Evolutionary conservation across 2,113 vertebrate genomes (phyloP), one percentile per base, ranked within the genome.

Genomic region (Anoura caudifer): DNA sequence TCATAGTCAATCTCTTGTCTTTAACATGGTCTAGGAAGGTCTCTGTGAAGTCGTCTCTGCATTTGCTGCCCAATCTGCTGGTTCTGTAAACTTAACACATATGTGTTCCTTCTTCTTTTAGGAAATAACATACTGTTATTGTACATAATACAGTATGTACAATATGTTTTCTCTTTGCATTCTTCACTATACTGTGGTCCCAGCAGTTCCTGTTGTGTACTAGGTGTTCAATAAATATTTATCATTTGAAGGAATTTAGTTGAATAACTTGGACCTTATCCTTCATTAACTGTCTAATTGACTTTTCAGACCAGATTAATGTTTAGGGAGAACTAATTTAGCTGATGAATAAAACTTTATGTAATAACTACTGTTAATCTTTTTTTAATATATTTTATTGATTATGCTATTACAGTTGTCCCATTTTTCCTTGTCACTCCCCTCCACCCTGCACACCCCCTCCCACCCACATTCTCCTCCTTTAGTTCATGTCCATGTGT

Each of bases 271-370:
- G 28, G 33, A 20, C 19, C 2, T 72, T 94, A 70, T 59, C 41
- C 26, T 91, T 92, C 7, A 69, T 12, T 96, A 95, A 82, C 15
- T 92, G 36, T 67, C 36, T 92, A 7, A 54, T 80, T 77, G 63
- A 84, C 26, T 80, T 91, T 94, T 93, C 83, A 89, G 33, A 91
- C 28, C 26, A 95, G 72, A 43, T 81, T 85, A 88, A 45, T 92
- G n/a, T 81, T 90, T 85, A 63, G 61, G 82, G 36, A 33, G 28
- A 90, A 61, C 26, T 89, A 73, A 54, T 89, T 88, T 84, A 73
- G 61, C 19, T 93, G 20, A 81, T 90, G 12, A 94, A 24, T 90
- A 92, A 89, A 95, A 94, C 43, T 90, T 87, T 54, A 83, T 65
- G 26, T 95, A 75, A 36, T 94, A 83, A 92, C 22, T 75, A 47